Base-by-base conservation (phyloP, 2,888 invertebrate species). In the Anoncus sp. region DNA sequence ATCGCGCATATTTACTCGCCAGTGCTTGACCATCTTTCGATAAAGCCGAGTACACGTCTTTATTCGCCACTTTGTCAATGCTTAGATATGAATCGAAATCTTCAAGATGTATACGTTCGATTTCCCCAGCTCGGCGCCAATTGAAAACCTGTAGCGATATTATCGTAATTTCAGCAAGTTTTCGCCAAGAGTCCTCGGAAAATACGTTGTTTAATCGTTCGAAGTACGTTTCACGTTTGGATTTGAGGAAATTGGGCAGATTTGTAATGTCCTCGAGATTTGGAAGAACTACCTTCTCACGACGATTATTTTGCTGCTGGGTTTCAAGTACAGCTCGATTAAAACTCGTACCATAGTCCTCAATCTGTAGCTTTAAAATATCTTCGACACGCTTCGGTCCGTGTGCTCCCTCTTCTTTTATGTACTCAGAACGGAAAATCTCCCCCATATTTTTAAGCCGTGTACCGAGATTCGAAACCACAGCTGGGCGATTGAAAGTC, bases 61-160 rank as follows among this genome's bases (percentile, higher is more conserved):
- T 77, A 51, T 82, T 74, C 0, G 74, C 66, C 4, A 75, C 45
- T 9, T 75, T 71, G 40, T 82, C 78, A 16, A 85, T 81, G 7
- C 80, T 60, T 57, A 81, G 75, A 40, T 79, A 65, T 7, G 65
- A 70, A 7, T 76, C 22, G 20, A 79, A 85, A 79, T 85, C 80
- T 24, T 82, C 71, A 0, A 85, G 55, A 3, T 72, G 45, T 4
- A 81, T 35, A 9, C 83, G 49, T 69, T 85, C 83, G 1, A 83
- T 79, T 75, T 84, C 84, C 3, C 85, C 85, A 0, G 85, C 60
- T 16, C 83, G 66, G 12, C 83, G 80, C 24, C 83, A 81, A 73
- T 85, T 85, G 27, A 85, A 83, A 7, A 84, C 16, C 55, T 80
- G 81, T 6, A 84, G 45, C 6, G 77, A 77, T 9, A 80, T 62